Percentiles rank a stretch among this genome's conserved stretches.
Conservation (phyloP, 2,888 invertebrate species). For the Eurytoma californica region DNA sequence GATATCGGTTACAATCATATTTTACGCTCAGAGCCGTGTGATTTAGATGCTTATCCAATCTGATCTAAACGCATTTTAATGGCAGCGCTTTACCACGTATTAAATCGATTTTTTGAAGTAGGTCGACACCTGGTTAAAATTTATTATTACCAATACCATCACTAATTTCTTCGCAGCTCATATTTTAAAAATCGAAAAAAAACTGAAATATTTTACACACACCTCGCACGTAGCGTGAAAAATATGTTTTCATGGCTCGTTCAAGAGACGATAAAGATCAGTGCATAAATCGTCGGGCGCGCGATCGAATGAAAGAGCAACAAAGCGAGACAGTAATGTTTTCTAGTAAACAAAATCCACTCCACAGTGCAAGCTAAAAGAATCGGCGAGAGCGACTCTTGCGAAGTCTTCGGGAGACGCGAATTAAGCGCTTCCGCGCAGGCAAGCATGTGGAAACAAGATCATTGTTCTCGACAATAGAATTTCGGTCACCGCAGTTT, state of each 20-base stretch:
- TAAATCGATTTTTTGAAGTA: constrained; percentile 28
- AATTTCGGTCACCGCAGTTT: constrained; percentile 19
- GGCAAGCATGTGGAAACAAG: constrained; percentile 17
- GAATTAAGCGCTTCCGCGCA: constrained; percentile 34
- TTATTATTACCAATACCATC: constrained; percentile 31
- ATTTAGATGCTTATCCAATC: constrained; percentile 35
- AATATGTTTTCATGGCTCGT: too few relatives aligned
- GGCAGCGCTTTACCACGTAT: constrained; percentile 28
- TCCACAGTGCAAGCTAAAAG: too few relatives aligned
- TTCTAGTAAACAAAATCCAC: too few relatives aligned
- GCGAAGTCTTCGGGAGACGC: constrained; percentile 17
- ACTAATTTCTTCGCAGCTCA: constrained; percentile 11
- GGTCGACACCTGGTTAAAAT: constrained; percentile 24
- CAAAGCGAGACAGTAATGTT: too few relatives aligned
- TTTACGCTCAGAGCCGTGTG: constrained; percentile 14
- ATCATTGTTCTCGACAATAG: constrained; percentile 38
- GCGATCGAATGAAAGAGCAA: too few relatives aligned
- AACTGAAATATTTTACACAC: too few relatives aligned
- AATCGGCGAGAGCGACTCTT: not conserved
- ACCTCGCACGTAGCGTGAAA: too few relatives aligned
- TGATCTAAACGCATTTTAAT: constrained; percentile 38
- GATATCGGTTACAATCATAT: constrained; percentile 29
- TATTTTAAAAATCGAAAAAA: too few relatives aligned
- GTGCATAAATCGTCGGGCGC: too few relatives aligned
- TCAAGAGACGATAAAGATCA: too few relatives aligned